Base-by-base conservation (phyloP, 2,888 invertebrate species). In the Diaperis boleti region DNA sequence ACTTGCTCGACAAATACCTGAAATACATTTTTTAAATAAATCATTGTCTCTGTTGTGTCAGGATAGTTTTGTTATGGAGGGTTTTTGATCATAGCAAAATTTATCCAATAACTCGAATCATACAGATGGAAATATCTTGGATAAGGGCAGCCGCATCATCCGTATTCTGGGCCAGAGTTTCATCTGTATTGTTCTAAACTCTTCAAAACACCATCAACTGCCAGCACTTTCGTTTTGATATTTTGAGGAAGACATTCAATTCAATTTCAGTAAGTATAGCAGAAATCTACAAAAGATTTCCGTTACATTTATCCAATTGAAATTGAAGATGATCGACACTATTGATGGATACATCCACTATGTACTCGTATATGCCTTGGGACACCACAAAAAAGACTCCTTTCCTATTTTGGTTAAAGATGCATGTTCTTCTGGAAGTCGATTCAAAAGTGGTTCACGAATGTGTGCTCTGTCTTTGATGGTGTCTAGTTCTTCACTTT, bases 361-460 rank as follows among this genome's bases (percentile, higher is more conserved):
- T 41, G 10, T 54, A n/a, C n/a, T n/a, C n/a, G n/a, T n/a, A 54
- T 14, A 4, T 26, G 6, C 29, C 29, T 39, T 54, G 26, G n/a
- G 2, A 1, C 2, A 7, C 10, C 17, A n/a, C n/a, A n/a, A 31
- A 54, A 10, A 3, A 7, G 6, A 1, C 54, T n/a, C 7, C 41
- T 41, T 54, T 17, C 2, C 11, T 8, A 7, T 8, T 29, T 13
- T 35, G n/a, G 1, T 7, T 41, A 29, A n/a, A 15, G 4, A 39
- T 42, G 29, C 54, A 54, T 41, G 31, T 8, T 41, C 26, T 10
- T 6, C 26, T 8, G 26, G 26, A 26, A 26, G 26, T 26, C 26
- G 6, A n/a, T 26, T 26, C 4, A 54, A 11, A 14, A 54, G 15
- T 15, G 22, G 15, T 29, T 54, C 41, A 4, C 41, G 41, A 26